A percentile compares a stretch with the other conserved stretches of the same genome.
Evolutionary conservation across 2,113 vertebrate species (phyloP).

Genomic region (Callopanchax toddi): DNA sequence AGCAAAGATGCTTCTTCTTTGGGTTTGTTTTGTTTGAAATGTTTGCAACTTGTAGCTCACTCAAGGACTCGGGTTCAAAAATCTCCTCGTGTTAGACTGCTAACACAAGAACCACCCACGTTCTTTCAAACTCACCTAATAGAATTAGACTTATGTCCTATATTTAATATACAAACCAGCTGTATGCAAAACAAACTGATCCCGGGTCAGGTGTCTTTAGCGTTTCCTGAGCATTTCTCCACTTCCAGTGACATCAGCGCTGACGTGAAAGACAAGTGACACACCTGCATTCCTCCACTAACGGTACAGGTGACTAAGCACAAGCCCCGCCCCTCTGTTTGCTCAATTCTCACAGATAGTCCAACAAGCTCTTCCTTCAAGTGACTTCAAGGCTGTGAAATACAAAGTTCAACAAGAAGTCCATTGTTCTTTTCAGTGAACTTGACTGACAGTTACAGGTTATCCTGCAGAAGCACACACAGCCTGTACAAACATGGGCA

Average conservation of each 20-base stretch:
- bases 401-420: conserved; percentile 28
- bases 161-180: not conserved
- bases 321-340: not conserved
- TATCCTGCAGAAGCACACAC: not conserved
- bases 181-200: not conserved
- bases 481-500: no score
- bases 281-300: conserved; percentile 10
- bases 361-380: not conserved
- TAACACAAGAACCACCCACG: not conserved
- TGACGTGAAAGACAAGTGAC: conserved; percentile 8
- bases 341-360: conserved; percentile 5
- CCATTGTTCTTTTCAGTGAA: conserved; percentile 5
- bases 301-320: not conserved
- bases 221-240: not conserved
- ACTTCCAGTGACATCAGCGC: not conserved
- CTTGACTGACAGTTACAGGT: conserved; percentile 8
- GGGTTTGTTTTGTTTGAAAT: not conserved
- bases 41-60: no score
- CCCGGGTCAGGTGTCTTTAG: not conserved
- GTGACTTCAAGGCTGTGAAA: not conserved
- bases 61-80: no score
- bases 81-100: not conserved
- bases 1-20: not conserved
- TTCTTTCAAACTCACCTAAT: no score
- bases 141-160: not conserved